These are phyloP conservation scores for Chrosomus eos DNA, from an alignment of 2,797 vertebrate genomes.

Conservation along the genomic window DNA sequence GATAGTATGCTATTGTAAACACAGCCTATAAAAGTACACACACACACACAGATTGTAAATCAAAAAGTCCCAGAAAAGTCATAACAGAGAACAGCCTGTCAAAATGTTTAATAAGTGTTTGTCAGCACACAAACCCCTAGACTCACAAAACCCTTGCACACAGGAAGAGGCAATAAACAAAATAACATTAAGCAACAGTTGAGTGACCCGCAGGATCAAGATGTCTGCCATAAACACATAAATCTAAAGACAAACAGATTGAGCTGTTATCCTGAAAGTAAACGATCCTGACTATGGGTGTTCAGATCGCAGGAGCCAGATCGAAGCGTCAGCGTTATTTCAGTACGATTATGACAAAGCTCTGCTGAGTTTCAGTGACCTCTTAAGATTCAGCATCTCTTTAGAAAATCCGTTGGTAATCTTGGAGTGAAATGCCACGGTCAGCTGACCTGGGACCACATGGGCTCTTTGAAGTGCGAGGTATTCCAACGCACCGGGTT, in stretches of 20 bases:
- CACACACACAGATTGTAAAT: background rate
- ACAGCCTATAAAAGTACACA: background rate
- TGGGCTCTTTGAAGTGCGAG: constrained; percentile 41
- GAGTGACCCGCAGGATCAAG: constrained; percentile 52
- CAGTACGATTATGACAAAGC: background rate
- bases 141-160: constrained; percentile 34
- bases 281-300: constrained; percentile 18
- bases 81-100: constrained; percentile 66
- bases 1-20: background rate
- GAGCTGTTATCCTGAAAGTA: constrained; percentile 26
- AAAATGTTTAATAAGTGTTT: constrained; percentile 62
- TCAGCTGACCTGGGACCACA: constrained; percentile 38
- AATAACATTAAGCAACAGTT: constrained; percentile 63
- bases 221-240: constrained; percentile 56
- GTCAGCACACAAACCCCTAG: constrained; percentile 47
- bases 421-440: background rate
- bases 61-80: background rate
- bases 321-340: background rate
- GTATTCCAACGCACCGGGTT: background rate
- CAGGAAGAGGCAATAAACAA: constrained; percentile 36
- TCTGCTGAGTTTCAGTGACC: constrained; percentile 3
- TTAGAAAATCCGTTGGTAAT: background rate
- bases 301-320: background rate
- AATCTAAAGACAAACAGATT: constrained; percentile 59
- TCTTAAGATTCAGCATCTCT: background rate